Conservation (phyloP, 1,140 invertebrate genomes). For the Trachelipus rathkii region DNA sequence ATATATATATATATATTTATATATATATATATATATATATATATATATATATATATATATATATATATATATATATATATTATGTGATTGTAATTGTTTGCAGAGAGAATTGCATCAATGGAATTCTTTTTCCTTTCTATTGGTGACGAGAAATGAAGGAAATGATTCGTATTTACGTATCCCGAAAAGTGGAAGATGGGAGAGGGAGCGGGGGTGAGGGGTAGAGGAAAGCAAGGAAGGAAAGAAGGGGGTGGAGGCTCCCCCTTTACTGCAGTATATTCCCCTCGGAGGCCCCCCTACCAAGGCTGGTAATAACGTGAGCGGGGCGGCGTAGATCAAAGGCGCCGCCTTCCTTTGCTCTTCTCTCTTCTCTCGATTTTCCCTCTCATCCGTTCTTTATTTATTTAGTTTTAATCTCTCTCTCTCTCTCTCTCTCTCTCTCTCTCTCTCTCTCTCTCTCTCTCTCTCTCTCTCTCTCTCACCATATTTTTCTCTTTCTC, state of each 20-base stretch:
- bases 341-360: conserved; percentile 2
- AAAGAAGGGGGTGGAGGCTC: not conserved
- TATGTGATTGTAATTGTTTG: not conserved
- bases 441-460: no score
- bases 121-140: not conserved
- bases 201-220: not conserved
- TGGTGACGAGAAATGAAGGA: not conserved
- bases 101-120: not conserved
- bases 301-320: conserved; percentile 9
- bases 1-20: no score
- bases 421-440: no score
- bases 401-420: no score
- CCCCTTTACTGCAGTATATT: not conserved
- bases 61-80: conserved; percentile 3
- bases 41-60: not conserved
- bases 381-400: not conserved
- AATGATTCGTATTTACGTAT: conserved; percentile 8
- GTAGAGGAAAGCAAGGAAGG: not conserved
- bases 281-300: not conserved
- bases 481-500: no score
- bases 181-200: not conserved
- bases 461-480: no score
- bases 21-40: no score
- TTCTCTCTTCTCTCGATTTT: not conserved
- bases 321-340: conserved; percentile 9